phyloP scores from a whole-genome alignment of 2,888 invertebrate species.

The Syritta pipiens region DNA sequence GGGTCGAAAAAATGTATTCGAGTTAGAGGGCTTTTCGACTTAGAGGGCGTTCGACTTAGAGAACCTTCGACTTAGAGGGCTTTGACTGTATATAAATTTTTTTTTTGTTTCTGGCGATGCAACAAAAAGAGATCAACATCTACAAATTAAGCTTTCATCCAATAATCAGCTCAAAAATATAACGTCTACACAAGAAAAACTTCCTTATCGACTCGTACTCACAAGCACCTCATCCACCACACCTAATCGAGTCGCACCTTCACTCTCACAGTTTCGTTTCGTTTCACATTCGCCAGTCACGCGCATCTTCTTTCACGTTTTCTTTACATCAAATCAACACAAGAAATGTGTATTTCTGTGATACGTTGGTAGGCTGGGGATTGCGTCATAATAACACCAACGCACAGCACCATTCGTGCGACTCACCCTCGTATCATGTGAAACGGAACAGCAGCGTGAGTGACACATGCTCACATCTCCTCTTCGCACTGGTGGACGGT shows the following conservation, averaged over 20 bases:
- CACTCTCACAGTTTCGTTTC: conserved; percentile 10
- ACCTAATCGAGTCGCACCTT: conserved; percentile 1
- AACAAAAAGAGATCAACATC: too few relatives aligned
- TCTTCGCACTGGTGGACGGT: too few relatives aligned
- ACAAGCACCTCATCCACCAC: neutral
- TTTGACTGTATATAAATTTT: too few relatives aligned
- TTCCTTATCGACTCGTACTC: conserved; percentile 21
- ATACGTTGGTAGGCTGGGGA: neutral
- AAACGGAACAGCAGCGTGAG: conserved; percentile 33
- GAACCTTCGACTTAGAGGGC: too few relatives aligned
- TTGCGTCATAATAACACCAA: neutral
- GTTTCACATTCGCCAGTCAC: conserved; percentile 9
- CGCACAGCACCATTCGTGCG: neutral
- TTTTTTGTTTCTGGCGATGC: too few relatives aligned
- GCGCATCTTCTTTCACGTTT: conserved; percentile 19
- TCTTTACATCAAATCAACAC: neutral
- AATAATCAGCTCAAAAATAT: too few relatives aligned
- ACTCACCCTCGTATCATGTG: conserved; percentile 25
- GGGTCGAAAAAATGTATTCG: too few relatives aligned
- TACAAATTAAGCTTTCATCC: too few relatives aligned
- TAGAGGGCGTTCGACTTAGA: too few relatives aligned
- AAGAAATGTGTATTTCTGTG: too few relatives aligned
- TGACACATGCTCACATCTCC: neutral
- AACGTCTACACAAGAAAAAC: neutral
- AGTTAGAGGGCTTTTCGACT: too few relatives aligned